These are phyloP conservation scores for Dicranocentrus wangi DNA, from an alignment of 2,888 invertebrate genomes.

Conservation along the genomic window DNA sequence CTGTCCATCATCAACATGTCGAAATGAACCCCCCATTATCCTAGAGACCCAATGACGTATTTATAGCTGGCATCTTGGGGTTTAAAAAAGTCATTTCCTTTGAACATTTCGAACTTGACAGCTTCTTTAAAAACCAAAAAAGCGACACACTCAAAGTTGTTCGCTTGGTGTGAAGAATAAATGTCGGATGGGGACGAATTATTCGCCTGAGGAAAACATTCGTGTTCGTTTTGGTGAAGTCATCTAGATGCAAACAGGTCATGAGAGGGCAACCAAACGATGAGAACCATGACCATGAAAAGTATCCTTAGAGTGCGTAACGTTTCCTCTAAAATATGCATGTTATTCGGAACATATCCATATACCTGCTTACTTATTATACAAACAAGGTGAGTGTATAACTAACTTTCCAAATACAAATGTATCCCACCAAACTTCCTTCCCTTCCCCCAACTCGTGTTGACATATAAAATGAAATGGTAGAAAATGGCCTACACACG, in stretches of 20 bases:
- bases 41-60: too few relatives aligned
- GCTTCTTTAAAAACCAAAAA: constrained; percentile 16
- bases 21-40: background rate
- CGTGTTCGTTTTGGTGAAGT: too few relatives aligned
- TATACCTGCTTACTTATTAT: constrained; percentile 1
- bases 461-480: background rate
- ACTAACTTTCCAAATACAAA: background rate
- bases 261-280: constrained; percentile 6
- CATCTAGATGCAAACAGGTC: constrained; percentile 24
- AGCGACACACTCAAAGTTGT: too few relatives aligned
- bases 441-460: background rate
- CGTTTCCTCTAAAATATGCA: background rate
- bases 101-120: constrained; percentile 12
- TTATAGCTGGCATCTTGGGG: too few relatives aligned
- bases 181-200: too few relatives aligned
- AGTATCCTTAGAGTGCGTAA: background rate
- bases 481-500: background rate
- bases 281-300: constrained; percentile 30
- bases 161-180: too few relatives aligned
- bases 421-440: background rate
- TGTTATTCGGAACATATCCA: background rate
- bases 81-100: background rate
- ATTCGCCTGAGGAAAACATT: too few relatives aligned
- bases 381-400: too few relatives aligned
- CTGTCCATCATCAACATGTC: background rate